Evolutionary conservation across 2,797 vertebrate species (phyloP).

Genomic region (Leucoraja ocellata): DNA sequence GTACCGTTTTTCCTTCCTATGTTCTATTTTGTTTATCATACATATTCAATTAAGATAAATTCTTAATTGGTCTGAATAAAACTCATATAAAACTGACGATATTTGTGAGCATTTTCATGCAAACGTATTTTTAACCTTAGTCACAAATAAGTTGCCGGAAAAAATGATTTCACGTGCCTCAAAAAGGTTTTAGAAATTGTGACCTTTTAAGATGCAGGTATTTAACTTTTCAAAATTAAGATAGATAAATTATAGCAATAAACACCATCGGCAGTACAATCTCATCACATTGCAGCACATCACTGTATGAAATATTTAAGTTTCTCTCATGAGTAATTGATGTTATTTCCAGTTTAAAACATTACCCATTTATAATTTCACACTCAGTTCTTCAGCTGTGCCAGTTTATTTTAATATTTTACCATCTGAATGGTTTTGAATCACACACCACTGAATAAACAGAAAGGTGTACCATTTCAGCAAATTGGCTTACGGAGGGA

Average conservation of each 20-base stretch:
- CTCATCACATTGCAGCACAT: background rate
- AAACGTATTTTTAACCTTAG: background rate
- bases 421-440: conserved; percentile 1
- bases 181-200: background rate
- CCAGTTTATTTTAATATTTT: background rate
- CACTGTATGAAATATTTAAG: background rate
- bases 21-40: background rate
- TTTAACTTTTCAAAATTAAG: background rate
- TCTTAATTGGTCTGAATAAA: background rate
- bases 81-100: background rate
- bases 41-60: background rate
- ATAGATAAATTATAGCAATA: background rate
- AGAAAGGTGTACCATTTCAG: background rate
- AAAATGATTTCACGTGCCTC: background rate
- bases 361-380: background rate
- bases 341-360: background rate
- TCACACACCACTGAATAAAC: background rate
- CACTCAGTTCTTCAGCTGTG: background rate
- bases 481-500: background rate
- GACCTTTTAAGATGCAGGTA: background rate
- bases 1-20: background rate
- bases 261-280: background rate
- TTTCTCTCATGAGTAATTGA: background rate
- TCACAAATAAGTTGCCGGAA: background rate
- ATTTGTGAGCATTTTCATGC: background rate